phyloP scores from a whole-genome alignment of 1,140 invertebrate genomes.

The Caenorhabditis latens region DNA sequence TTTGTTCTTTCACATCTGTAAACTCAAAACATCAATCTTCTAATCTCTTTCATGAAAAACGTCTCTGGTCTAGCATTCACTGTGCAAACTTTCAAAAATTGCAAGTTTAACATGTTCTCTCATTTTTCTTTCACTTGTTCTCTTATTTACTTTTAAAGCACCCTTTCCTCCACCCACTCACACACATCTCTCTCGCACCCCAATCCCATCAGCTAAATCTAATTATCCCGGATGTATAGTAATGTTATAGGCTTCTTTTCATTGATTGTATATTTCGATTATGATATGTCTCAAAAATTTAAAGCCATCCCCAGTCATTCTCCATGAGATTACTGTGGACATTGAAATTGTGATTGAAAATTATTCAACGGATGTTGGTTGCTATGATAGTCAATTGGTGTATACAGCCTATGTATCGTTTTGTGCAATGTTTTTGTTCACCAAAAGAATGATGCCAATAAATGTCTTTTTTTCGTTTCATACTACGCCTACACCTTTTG shows the following conservation, averaged over 20 bases:
- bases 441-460: neutral
- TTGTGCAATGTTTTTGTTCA: neutral
- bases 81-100: neutral
- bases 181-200: neutral
- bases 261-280: constrained; percentile 51
- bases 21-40: neutral
- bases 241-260: neutral
- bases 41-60: constrained; percentile 10
- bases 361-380: constrained; percentile 15
- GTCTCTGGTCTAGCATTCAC: constrained; percentile 9
- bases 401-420: constrained; percentile 10
- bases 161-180: neutral
- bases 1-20: constrained; percentile 2
- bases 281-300: neutral
- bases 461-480: neutral
- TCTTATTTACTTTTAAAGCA: neutral
- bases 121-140: neutral
- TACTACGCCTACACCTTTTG: no score
- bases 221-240: constrained; percentile 20
- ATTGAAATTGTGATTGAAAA: constrained; percentile 29
- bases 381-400: neutral
- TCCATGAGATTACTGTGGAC: constrained; percentile 25
- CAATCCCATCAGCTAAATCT: neutral
- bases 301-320: neutral
- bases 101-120: neutral